A percentile compares a stretch with the other conserved stretches of the same genome.
phyloP scores from a whole-genome alignment of 2,888 invertebrate species.

The Merodon equestris region DNA sequence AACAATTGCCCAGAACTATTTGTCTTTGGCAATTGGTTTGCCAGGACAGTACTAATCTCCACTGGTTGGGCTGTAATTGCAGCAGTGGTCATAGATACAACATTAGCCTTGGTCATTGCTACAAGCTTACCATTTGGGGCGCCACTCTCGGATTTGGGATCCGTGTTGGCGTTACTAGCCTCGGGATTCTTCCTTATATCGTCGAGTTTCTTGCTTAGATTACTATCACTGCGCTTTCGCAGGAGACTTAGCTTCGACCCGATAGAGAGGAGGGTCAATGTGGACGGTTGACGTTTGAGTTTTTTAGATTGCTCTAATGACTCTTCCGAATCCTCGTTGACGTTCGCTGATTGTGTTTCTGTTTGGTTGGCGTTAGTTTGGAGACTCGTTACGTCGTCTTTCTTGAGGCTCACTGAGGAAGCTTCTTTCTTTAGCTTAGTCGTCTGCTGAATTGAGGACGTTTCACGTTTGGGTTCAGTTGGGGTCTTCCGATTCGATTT shows the following conservation, averaged over 20 bases:
- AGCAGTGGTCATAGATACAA: constrained; percentile 82
- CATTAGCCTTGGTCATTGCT: constrained; percentile 71
- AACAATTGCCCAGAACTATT: constrained; percentile 60
- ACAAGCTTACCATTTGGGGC: constrained; percentile 69
- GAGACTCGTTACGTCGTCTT: constrained; percentile 22
- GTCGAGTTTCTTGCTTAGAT: constrained; percentile 72
- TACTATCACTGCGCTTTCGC: constrained; percentile 75
- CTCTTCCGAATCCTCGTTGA: constrained; percentile 28
- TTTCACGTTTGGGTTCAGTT: constrained; percentile 66
- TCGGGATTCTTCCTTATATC: constrained; percentile 70
- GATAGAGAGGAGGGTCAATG: constrained; percentile 74
- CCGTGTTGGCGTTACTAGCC: constrained; percentile 47
- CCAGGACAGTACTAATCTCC: constrained; percentile 81
- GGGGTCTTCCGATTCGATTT: constrained; percentile 59
- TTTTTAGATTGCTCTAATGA: constrained; percentile 33
- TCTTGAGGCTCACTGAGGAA: constrained; percentile 54
- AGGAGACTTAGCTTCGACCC: constrained; percentile 75
- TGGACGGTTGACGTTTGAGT: constrained; percentile 73
- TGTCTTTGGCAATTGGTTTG: constrained; percentile 78
- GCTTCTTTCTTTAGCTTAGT: constrained; percentile 55
- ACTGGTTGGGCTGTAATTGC: constrained; percentile 81
- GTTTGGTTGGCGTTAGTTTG: constrained; percentile 15
- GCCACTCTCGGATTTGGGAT: constrained; percentile 24
- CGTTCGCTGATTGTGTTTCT: constrained; percentile 15
- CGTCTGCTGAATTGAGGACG: constrained; percentile 63